Evolutionary conservation across 2,888 invertebrate genomes (phyloP).

Genomic region (Acrobeloides nanus): DNA sequence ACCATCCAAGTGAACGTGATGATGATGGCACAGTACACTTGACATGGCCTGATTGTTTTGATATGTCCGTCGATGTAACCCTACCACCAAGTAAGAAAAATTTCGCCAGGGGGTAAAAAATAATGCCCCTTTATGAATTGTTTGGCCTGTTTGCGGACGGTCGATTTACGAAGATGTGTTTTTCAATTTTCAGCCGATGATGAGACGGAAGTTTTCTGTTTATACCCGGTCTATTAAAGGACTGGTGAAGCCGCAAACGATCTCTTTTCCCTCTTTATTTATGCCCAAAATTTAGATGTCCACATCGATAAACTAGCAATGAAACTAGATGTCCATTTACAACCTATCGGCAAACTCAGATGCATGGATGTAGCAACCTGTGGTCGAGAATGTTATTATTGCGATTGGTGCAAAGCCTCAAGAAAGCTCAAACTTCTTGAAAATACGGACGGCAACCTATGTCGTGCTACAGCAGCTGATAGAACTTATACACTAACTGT

Average conservation of each 20-base stretch:
- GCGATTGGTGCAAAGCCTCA: conserved; percentile 47
- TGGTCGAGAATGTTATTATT: conserved; percentile 50
- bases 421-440: conserved; percentile 48
- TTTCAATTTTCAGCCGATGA: too few species aligned
- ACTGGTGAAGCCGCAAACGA: too few species aligned
- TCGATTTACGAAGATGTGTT: too few species aligned
- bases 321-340: conserved; percentile 51
- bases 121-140: not conserved
- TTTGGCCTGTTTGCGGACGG: not conserved
- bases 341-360: conserved; percentile 49
- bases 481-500: conserved; percentile 45
- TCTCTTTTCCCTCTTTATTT: too few species aligned
- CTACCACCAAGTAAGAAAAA: conserved; percentile 36
- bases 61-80: conserved; percentile 51
- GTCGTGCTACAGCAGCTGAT: conserved; percentile 47
- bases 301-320: conserved; percentile 51
- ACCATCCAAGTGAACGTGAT: conserved; percentile 31
- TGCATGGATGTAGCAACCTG: conserved; percentile 53
- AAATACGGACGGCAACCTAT: conserved; percentile 51
- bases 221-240: too few species aligned
- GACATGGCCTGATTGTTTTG: conserved; percentile 52
- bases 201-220: too few species aligned
- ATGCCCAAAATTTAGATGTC: conserved; percentile 29
- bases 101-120: not conserved
- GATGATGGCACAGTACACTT: conserved; percentile 43